A percentile compares a stretch with the other conserved stretches of the same genome.
Evolutionary conservation across 2,113 vertebrate species (phyloP).

Genomic region (Cyrtonyx montezumae): DNA sequence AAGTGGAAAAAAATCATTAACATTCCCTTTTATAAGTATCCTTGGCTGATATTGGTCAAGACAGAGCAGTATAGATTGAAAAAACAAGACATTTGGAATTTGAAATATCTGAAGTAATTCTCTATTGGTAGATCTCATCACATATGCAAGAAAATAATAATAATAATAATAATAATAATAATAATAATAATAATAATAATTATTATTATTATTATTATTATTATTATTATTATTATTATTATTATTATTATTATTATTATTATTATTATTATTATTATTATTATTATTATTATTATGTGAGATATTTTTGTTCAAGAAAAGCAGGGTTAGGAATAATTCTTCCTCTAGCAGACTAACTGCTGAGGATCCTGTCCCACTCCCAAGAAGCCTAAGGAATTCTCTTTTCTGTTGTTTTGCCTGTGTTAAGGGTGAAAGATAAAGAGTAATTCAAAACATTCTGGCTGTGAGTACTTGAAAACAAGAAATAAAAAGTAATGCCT

Average conservation of each 20-base stretch:
- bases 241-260: too few species aligned
- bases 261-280: too few species aligned
- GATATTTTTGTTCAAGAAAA: background rate
- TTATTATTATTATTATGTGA: too few species aligned
- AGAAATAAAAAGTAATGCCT: background rate
- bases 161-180: background rate
- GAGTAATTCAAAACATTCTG: background rate
- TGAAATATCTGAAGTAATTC: background rate
- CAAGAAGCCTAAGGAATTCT: background rate
- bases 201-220: too few species aligned
- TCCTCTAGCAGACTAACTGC: background rate
- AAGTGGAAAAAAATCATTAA: background rate
- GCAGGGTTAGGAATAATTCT: background rate
- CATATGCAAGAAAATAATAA: background rate
- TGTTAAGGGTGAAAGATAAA: background rate
- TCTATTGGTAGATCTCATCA: background rate
- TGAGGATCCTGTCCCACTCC: background rate
- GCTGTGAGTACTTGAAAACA: background rate
- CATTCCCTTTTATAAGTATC: background rate
- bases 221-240: too few species aligned
- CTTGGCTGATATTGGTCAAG: background rate
- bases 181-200: too few species aligned
- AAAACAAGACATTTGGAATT: background rate
- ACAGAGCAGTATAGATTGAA: background rate
- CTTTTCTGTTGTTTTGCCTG: background rate